Base-by-base conservation (phyloP, 2,113 vertebrate genomes). In the Salvelinus alpinus region DNA sequence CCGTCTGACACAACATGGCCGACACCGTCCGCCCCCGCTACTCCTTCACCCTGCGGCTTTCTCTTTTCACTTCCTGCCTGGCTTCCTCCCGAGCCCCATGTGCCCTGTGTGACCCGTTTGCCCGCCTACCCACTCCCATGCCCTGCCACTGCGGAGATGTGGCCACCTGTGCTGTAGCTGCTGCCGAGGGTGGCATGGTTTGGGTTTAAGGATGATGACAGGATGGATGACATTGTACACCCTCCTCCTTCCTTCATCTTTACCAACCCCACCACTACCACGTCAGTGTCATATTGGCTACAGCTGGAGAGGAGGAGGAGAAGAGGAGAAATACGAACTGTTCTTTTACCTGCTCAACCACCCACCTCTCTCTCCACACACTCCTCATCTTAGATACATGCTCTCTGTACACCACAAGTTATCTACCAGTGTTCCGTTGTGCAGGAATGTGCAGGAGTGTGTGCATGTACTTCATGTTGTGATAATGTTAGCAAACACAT, bases 171-270 rank as follows among this genome's bases (percentile, higher is more conserved):
- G 64, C 75, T 71, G 54, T 62, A 54, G 29, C 69, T 20, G 34
- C 29, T 31, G 67, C 48, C 70, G 64, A 38, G 73, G 51, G 78
- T 79, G 74, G 78, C 76, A 83, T 18, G 59, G 82, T 82, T 83
- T 65, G 68, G 54, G n/a, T 44, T 57, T 84, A 88, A 84, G 85
- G 87, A 84, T 48, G 59, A 73, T 78, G 88, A 82, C 82, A 83
- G 84, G 81, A 86, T 86, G 74, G 75, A 82, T 75, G 83, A 76
- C 77, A 72, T 69, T 70, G 71, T 47, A 27, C 78, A 70, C 47
- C 51, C 29, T 44, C 70, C 7, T 8, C 62, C 77, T 70, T 71
- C 65, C 59, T 65, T 29, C 27, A 73, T 73, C 70, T 34, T 73
- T 72, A 71, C 65, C 74, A 47, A 25, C 62, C 25, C 64, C 57